These are phyloP conservation scores for Lophotis ruficrista DNA, from an alignment of 2,113 vertebrate species.

Conservation along the genomic window DNA sequence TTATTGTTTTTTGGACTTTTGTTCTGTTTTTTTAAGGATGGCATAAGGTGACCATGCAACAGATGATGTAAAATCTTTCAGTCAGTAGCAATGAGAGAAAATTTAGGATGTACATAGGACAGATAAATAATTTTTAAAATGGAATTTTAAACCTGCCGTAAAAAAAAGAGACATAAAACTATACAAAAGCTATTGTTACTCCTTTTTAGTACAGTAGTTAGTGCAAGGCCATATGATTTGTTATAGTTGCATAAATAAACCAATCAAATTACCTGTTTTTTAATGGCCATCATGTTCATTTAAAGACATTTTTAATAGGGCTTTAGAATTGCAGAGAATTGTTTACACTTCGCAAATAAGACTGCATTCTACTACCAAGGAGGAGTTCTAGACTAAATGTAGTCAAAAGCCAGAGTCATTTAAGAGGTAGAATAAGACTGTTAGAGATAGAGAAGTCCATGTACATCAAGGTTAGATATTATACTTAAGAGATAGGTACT, in stretches of 20 bases:
- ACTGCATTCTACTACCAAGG: neutral
- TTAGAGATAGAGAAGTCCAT: neutral
- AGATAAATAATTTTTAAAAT: neutral
- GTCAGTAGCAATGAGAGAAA: neutral
- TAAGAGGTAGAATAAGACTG: neutral
- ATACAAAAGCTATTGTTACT: neutral
- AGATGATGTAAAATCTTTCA: neutral
- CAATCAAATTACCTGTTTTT: neutral
- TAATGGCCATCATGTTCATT: neutral
- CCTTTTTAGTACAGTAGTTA: neutral
- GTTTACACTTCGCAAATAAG: neutral
- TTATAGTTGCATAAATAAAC: neutral
- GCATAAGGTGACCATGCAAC: neutral
- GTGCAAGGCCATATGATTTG: neutral
- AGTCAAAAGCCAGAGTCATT: neutral
- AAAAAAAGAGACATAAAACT: neutral
- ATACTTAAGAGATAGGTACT: rapidly evolving
- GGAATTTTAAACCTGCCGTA: neutral
- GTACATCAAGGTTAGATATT: neutral
- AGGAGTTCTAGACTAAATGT: neutral
- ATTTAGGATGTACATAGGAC: neutral
- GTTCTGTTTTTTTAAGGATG: neutral
- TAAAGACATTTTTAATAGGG: neutral
- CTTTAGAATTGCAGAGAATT: neutral
- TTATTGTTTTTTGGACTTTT: neutral